These are phyloP conservation scores for Oreortyx pictus DNA, from an alignment of 2,797 vertebrate species.

Conservation along the genomic window DNA sequence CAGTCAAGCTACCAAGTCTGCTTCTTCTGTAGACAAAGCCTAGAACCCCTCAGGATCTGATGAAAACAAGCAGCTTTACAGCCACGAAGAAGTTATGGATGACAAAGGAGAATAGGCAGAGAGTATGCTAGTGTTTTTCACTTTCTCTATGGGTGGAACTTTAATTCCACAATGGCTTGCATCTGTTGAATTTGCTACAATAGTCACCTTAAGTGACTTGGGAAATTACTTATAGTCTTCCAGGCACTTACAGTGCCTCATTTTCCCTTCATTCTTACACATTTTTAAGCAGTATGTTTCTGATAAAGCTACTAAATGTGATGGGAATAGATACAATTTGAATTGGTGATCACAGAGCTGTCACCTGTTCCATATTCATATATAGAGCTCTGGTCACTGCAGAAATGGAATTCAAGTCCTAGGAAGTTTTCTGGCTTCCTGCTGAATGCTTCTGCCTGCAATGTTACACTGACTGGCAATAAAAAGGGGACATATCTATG, in stretches of 20 bases:
- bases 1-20: neutral
- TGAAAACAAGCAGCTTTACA: neutral
- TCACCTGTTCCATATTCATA: neutral
- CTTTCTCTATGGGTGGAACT: neutral
- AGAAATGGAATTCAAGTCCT: neutral
- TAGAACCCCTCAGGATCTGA: neutral
- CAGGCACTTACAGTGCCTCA: neutral
- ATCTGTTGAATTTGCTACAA: neutral
- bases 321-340: neutral
- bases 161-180: neutral
- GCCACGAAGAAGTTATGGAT: neutral
- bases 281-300: neutral
- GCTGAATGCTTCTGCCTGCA: neutral
- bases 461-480: neutral
- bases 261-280: neutral
- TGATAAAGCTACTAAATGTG: neutral
- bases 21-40: neutral
- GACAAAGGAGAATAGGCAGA: neutral
- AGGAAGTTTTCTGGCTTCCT: neutral
- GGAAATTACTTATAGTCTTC: neutral
- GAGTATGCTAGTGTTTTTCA: neutral
- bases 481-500: neutral
- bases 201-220: neutral
- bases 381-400: neutral
- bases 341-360: neutral